Conservation (phyloP, 2,797 vertebrate genomes). For the Steatocranus sp. region DNA sequence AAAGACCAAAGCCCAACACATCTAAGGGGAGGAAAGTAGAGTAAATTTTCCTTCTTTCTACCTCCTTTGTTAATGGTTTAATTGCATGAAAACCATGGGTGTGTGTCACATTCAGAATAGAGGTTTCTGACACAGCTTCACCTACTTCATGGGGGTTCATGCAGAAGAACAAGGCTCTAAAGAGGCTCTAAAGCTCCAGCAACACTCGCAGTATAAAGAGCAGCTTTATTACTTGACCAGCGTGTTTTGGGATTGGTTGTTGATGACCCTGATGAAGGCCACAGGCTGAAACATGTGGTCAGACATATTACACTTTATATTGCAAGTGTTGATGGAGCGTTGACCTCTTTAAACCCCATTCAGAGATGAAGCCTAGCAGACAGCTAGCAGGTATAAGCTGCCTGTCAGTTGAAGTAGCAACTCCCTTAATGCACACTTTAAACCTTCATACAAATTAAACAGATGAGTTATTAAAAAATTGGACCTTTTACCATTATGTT, state of each 20-base stretch:
- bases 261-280: neutral
- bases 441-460: neutral
- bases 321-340: neutral
- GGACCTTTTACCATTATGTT: neutral
- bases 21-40: neutral
- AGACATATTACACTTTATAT: neutral
- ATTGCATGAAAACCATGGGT: neutral
- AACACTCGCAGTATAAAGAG: neutral
- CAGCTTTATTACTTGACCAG: neutral
- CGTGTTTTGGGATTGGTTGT: neutral
- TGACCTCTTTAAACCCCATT: neutral
- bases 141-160: neutral
- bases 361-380: neutral
- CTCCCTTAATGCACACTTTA: neutral
- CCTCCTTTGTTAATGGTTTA: neutral
- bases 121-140: neutral
- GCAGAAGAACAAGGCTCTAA: neutral
- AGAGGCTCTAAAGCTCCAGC: neutral
- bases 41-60: neutral
- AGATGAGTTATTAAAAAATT: neutral
- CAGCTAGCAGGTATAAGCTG: neutral
- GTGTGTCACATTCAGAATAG: neutral
- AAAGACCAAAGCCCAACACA: neutral
- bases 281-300: neutral
- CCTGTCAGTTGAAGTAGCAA: neutral